These are phyloP conservation scores for Oncorhynchus keta DNA, from an alignment of 2,113 vertebrate genomes.

Conservation along the genomic window DNA sequence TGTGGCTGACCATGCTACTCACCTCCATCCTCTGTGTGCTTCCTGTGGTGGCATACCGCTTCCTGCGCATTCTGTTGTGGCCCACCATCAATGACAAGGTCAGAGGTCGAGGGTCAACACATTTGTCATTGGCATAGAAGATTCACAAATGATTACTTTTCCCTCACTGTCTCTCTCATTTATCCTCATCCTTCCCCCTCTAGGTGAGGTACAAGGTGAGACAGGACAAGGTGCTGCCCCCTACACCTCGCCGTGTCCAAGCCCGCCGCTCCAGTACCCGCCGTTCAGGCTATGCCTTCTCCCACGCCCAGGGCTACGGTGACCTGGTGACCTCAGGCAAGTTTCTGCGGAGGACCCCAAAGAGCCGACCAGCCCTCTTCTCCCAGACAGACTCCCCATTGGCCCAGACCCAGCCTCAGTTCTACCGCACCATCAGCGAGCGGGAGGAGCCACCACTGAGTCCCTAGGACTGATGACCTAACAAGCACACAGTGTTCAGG, in stretches of 20 bases:
- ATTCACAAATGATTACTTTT: background rate
- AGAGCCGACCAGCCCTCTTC: slow-evolving; percentile 46
- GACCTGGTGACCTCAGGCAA: slow-evolving; percentile 88
- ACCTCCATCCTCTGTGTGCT: slow-evolving; percentile 81
- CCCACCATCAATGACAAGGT: slow-evolving; percentile 86
- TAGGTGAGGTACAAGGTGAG: slow-evolving; percentile 80
- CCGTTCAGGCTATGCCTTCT: slow-evolving; percentile 92
- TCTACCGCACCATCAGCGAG: slow-evolving; percentile 62
- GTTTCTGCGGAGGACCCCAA: slow-evolving; percentile 63
- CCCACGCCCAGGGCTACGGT: slow-evolving; percentile 90
- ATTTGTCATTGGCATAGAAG: too few relatives aligned
- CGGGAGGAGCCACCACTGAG: slow-evolving; percentile 23
- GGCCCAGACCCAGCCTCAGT: slow-evolving; percentile 61
- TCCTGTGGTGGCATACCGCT: slow-evolving; percentile 80
- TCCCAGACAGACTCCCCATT: slow-evolving; percentile 46
- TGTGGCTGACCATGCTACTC: slow-evolving; percentile 88
- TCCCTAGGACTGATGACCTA: slow-evolving; percentile 5
- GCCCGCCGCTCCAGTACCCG: slow-evolving; percentile 71
- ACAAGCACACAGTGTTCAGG: too few relatives aligned
- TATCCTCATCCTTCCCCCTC: slow-evolving; percentile 12
- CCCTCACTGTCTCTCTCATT: background rate
- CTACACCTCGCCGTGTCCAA: slow-evolving; percentile 45
- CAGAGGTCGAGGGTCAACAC: slow-evolving; percentile 24
- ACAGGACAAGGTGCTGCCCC: slow-evolving; percentile 69
- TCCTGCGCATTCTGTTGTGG: slow-evolving; percentile 75